Evolutionary conservation across 2,888 invertebrate genomes (phyloP), one percentile per base, ranked within the genome.

Genomic region (Theretra japonica): DNA sequence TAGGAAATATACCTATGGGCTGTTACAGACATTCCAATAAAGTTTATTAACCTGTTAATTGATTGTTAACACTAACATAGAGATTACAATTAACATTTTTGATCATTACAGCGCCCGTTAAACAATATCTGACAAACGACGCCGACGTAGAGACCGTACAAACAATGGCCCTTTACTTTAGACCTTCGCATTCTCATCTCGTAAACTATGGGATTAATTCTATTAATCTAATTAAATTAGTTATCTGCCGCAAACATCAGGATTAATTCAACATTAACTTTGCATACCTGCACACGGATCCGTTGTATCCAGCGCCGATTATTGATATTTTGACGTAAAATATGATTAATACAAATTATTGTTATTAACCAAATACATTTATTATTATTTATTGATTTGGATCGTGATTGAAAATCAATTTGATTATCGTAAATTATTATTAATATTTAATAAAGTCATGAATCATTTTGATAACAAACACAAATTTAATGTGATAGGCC

Each of bases 131-230:
- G 53, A n/a, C 6, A 59, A 19, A 6, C 17, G 11, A 19, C n/a
- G 28, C 30, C 28, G 6, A 28, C 59, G 28, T 19, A 7, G 19
- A 25, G 59, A 25, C 53, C 15, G 58, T 19, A 19, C 71, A 60
- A 70, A 72, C 70, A 68, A 17, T 68, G 56, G 58, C 85, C 89
- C 80, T 85, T 88, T 90, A 88, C 90, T 89, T 83, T 79, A 82
- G 87, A 77, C 90, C 89, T 90, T 88, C 87, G 79, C 84, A 84
- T 83, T 83, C 77, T 78, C 83, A 79, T 81, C 79, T 76, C 75
- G 78, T 65, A 65, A 65, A 65, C 23, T 48, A 65, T 41, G 23
- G 65, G 79, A 79, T 79, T 79, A 73, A 74, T 80, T 77, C 81
- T 80, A 84, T 85, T 81, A 82, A 81, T 83, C 79, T 78, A 79